phyloP scores from a whole-genome alignment of 2,888 invertebrate genomes.

The Drosophila algonquin region DNA sequence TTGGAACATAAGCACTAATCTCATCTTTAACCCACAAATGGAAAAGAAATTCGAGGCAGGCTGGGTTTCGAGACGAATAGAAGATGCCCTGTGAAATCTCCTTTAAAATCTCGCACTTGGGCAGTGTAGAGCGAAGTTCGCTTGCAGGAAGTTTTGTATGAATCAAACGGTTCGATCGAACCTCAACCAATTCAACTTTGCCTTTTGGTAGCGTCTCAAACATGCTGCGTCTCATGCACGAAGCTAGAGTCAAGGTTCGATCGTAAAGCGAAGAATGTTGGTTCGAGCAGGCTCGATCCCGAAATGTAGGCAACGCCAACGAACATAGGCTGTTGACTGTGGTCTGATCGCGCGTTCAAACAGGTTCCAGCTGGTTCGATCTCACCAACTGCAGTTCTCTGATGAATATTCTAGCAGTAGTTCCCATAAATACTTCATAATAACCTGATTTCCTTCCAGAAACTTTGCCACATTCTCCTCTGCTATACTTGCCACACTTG shows the following conservation, averaged over 20 bases:
- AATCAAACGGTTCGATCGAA: no score
- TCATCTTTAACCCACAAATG: constrained; percentile 51
- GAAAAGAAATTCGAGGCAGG: constrained; percentile 31
- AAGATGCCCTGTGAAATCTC: constrained; percentile 8
- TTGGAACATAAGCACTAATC: constrained; percentile 49
- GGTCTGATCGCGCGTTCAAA: not conserved
- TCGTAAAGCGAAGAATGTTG: not conserved
- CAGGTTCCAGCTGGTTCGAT: not conserved
- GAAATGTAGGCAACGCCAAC: not conserved
- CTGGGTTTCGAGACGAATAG: not conserved
- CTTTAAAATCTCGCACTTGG: no score
- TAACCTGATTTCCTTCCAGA: not conserved
- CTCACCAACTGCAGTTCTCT: not conserved
- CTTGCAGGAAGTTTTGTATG: no score
- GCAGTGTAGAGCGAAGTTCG: no score
- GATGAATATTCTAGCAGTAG: no score
- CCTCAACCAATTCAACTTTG: no score
- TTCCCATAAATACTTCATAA: no score
- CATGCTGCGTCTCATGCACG: no score
- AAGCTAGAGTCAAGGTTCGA: no score
- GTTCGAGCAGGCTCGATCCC: not conserved
- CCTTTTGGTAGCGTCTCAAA: no score
- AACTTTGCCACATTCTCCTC: not conserved
- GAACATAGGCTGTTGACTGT: not conserved
- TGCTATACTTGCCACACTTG: not conserved